Evolutionary conservation across 2,888 invertebrate species (phyloP).

Genomic region (Protodeltote pygarga): DNA sequence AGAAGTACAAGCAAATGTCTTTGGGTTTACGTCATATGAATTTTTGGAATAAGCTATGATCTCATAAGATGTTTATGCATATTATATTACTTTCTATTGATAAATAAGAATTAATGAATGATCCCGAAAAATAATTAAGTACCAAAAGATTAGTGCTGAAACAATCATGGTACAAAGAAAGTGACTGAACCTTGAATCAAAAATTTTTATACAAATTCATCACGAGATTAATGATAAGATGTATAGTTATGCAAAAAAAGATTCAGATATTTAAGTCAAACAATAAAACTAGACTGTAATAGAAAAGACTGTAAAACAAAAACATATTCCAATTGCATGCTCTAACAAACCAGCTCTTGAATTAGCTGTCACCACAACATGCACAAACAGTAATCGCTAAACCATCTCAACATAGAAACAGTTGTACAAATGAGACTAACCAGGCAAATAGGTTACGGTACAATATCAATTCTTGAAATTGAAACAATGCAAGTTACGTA

Average conservation of each 20-base stretch:
- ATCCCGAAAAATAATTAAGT: too few relatives aligned
- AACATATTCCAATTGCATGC: conserved; percentile 8
- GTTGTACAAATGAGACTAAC: conserved; percentile 30
- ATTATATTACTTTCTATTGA: conserved; percentile 31
- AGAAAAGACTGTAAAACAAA: conserved; percentile 14
- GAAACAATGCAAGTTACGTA: conserved; percentile 62
- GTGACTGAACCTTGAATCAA: too few relatives aligned
- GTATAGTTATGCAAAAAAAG: too few relatives aligned
- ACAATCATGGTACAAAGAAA: too few relatives aligned
- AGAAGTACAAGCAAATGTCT: conserved; percentile 10
- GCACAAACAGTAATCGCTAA: conserved; percentile 27
- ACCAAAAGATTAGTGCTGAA: too few relatives aligned
- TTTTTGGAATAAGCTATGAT: conserved; percentile 27
- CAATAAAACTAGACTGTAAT: conserved; percentile 8
- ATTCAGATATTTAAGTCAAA: conserved; percentile 1
- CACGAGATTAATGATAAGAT: too few relatives aligned
- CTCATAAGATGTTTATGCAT: conserved; percentile 28
- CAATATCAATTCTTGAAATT: conserved; percentile 46
- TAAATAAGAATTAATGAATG: conserved; percentile 6
- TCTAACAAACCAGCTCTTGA: conserved; percentile 13
- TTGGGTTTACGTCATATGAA: conserved; percentile 16
- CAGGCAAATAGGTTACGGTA: conserved; percentile 47
- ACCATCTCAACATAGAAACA: conserved; percentile 27
- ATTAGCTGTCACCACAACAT: conserved; percentile 12
- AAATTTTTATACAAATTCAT: too few relatives aligned